phyloP scores from a whole-genome alignment of 1,140 invertebrate species.

The Papilio polytes region DNA sequence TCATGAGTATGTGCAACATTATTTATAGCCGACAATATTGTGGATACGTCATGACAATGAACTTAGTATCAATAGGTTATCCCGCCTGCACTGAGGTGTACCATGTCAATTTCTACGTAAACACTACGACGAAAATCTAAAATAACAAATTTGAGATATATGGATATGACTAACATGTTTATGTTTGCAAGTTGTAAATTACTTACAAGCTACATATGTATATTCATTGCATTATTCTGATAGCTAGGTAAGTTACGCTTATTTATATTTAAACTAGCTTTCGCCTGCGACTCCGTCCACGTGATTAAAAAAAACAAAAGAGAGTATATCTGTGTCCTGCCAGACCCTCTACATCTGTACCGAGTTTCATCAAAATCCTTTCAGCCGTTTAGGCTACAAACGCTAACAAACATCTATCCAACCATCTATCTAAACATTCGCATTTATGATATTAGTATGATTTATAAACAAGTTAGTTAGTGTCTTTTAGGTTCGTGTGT shows the following conservation, averaged over 20 bases:
- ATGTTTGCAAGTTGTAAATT: background rate
- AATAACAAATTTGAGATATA: background rate
- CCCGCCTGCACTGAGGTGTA: conserved; percentile 44
- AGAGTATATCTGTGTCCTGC: too few relatives aligned
- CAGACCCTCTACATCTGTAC: too few relatives aligned
- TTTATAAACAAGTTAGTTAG: too few relatives aligned
- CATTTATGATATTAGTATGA: too few relatives aligned
- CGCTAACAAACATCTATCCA: too few relatives aligned
- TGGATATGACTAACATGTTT: background rate
- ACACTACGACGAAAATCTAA: background rate
- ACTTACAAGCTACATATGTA: background rate
- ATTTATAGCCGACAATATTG: conserved; percentile 15
- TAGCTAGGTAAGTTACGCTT: background rate
- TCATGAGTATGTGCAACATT: background rate
- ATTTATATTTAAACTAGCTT: background rate
- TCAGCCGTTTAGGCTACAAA: too few relatives aligned
- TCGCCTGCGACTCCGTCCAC: too few relatives aligned
- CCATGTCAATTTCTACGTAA: conserved; percentile 44
- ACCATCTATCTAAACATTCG: too few relatives aligned
- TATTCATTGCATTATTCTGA: background rate
- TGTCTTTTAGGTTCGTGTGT: too few relatives aligned
- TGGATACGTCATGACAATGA: conserved; percentile 54
- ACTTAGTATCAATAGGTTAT: conserved; percentile 53
- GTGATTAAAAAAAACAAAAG: too few relatives aligned
- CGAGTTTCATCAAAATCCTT: too few relatives aligned